Conservation (phyloP, 2,113 vertebrate species). For the Anoplopoma fimbria region DNA sequence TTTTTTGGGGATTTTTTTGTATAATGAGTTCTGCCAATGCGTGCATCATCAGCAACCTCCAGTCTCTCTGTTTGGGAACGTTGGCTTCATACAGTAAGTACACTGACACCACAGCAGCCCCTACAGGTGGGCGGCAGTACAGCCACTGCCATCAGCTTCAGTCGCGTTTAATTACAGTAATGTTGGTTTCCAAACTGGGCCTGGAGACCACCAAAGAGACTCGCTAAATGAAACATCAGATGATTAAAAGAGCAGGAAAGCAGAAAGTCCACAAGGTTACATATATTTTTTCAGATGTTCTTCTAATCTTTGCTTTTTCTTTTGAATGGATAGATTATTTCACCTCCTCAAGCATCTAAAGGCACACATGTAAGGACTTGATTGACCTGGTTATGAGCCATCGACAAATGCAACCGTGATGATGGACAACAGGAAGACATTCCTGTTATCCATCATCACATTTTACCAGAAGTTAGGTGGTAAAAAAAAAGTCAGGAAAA, state of each 20-base stretch:
- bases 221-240: conserved; percentile 9
- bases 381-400: neutral
- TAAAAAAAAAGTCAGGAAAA: neutral
- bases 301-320: neutral
- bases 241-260: conserved; percentile 8
- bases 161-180: conserved; percentile 41
- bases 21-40: conserved; percentile 58
- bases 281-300: neutral
- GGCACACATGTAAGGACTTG: neutral
- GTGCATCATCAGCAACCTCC: conserved; percentile 49
- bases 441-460: too few species aligned
- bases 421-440: neutral
- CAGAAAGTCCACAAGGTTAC: neutral
- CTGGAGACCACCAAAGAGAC: neutral
- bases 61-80: conserved; percentile 22
- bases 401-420: rapidly evolving
- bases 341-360: conserved; percentile 4
- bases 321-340: neutral
- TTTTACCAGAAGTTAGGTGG: neutral
- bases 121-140: conserved; percentile 48
- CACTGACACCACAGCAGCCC: conserved; percentile 73
- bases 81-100: neutral
- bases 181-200: neutral
- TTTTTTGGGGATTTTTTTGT: conserved; percentile 44
- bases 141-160: neutral